phyloP scores from a whole-genome alignment of 2,888 invertebrate genomes.

The Barypeithes pellucidus region DNA sequence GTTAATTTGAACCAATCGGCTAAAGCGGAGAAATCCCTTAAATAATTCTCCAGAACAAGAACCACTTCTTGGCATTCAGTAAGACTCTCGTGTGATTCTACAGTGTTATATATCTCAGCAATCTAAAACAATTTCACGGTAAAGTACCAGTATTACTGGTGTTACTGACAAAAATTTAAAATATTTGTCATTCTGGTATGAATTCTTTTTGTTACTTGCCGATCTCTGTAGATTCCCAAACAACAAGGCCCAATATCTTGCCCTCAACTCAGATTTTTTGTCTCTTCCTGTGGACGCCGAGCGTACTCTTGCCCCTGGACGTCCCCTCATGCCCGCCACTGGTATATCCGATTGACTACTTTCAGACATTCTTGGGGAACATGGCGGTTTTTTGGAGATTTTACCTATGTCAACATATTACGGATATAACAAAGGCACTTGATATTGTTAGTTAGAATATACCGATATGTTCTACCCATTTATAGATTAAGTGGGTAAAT shows the following conservation, averaged over 20 bases:
- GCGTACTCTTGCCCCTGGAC: constrained; percentile 78
- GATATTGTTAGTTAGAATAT: too few relatives aligned
- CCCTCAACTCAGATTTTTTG: constrained; percentile 89
- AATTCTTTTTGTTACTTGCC: constrained; percentile 69
- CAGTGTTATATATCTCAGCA: constrained; percentile 96
- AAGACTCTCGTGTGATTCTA: constrained; percentile 94
- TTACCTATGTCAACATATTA: constrained; percentile 66
- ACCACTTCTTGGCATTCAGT: constrained; percentile 97
- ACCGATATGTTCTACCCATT: too few relatives aligned
- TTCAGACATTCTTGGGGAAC: constrained; percentile 71
- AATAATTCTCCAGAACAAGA: constrained; percentile 94
- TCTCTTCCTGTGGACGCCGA: constrained; percentile 91
- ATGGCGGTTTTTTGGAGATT: constrained; percentile 79
- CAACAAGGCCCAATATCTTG: constrained; percentile 95
- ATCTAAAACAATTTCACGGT: too few relatives aligned
- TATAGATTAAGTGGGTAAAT: too few relatives aligned
- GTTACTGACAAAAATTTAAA: too few relatives aligned
- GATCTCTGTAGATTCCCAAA: constrained; percentile 95
- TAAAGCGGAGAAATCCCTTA: constrained; percentile 93
- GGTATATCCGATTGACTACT: constrained; percentile 44
- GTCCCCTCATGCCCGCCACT: constrained; percentile 32
- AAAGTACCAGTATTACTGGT: too few relatives aligned
- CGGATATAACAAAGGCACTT: too few relatives aligned
- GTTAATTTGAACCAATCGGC: constrained; percentile 95
- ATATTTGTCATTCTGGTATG: not conserved